Evolutionary conservation across 2,113 vertebrate genomes (phyloP).

Genomic region (Motacilla alba): DNA sequence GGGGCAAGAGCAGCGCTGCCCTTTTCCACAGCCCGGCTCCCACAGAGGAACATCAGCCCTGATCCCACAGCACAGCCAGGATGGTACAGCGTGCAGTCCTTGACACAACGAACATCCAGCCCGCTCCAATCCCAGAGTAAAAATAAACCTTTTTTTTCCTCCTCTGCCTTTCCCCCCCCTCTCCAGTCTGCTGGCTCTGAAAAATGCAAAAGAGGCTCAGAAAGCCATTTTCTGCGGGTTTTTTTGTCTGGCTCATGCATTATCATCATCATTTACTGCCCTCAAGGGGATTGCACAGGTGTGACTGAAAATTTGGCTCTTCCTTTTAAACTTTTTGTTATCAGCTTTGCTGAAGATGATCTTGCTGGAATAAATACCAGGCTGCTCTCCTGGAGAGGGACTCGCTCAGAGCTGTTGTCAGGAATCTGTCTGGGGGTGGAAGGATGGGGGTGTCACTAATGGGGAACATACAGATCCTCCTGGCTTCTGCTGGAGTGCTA

Average conservation of each 20-base stretch:
- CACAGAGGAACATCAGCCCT: fast-evolving
- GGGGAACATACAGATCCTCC: constrained; percentile 32
- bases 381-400: constrained; percentile 27
- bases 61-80: not conserved
- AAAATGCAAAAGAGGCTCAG: constrained; percentile 42
- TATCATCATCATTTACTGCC: constrained; percentile 54
- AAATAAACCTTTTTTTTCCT: not conserved
- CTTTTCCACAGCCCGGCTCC: fast-evolving
- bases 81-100: not conserved
- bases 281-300: constrained; percentile 52
- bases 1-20: not conserved
- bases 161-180: fast-evolving
- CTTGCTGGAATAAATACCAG: constrained; percentile 27
- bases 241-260: constrained; percentile 40
- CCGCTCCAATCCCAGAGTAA: not conserved
- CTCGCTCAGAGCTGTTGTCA: not conserved
- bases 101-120: not conserved
- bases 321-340: constrained; percentile 53
- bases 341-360: constrained; percentile 21
- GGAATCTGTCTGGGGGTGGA: constrained; percentile 11
- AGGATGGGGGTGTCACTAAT: constrained; percentile 2
- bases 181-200: constrained; percentile 23
- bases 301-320: constrained; percentile 55
- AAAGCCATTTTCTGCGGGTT: constrained; percentile 31
- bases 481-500: not conserved